Evolutionary conservation across 2,113 vertebrate genomes (phyloP), one percentile per base, ranked within the genome.

Genomic region (Notiomystis cincta): DNA sequence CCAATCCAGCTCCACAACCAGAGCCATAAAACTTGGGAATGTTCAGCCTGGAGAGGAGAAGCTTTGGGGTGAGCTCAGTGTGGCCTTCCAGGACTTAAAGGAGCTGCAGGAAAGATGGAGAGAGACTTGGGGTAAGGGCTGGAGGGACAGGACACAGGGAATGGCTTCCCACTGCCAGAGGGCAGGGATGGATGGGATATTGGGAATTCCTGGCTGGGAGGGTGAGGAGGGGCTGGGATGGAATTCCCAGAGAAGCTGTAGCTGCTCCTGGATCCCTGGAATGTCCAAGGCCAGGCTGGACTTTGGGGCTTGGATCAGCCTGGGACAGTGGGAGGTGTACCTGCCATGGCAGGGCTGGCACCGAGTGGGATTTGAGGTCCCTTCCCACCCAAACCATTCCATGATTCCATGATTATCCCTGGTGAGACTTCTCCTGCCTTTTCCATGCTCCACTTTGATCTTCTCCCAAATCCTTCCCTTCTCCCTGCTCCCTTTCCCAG

Each of bases 361-460:
- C 1, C 4, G 25, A 13, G 0, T 17, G 71, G 17, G 42, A 2
- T 75, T 75, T 24, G 1, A 19, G 19, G 6, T 28, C 37, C 20
- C 10, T 51, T 25, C 76, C 54, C 2, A 2, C 31, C 45, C 2
- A 0, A 53, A 25, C 6, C 6, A 50, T 70, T 13, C 54, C 38
- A 15, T 2, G n/a, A 37, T 53, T 62, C 31, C 37, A 7, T 6
- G 19, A 28, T 20, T 40, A 40, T 56, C 76, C 50, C 42, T 56
- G 42, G 2, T 35, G 11, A 42, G 35, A 5, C 1, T 0, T 18
- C 73, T 82, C 65, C 65, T 67, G 23, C 42, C 51, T 82, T 38
- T 80, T 25, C 61, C 53, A 3, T 1, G 25, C 69, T 54, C 71
- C 15, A 3, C 15, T 58, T 3, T 1, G 25, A 76, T 21, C 14